Conservation (phyloP, 2,113 vertebrate species). For the Passer montanus region DNA sequence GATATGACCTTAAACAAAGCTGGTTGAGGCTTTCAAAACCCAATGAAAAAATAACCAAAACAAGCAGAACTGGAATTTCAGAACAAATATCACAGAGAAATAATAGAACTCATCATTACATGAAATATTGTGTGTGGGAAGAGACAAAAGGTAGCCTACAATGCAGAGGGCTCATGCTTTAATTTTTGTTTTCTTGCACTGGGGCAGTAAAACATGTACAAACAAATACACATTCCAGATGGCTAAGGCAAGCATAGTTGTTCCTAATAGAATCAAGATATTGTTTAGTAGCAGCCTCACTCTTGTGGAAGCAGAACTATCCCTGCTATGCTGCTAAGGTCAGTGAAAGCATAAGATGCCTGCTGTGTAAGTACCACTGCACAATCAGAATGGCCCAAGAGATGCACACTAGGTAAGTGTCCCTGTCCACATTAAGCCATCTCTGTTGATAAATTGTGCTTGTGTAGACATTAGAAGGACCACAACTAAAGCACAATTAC, state of each 20-base stretch:
- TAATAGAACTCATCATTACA: not conserved
- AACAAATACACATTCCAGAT: slow-evolving; percentile 52
- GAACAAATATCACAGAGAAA: not conserved
- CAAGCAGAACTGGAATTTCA: not conserved
- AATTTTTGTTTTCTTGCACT: slow-evolving; percentile 22
- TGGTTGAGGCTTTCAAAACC: not conserved
- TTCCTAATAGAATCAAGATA: slow-evolving; percentile 5
- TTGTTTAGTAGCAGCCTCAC: not conserved
- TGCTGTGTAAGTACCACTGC: not conserved
- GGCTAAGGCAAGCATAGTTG: not conserved
- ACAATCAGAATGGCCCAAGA: not conserved
- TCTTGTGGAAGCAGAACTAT: not conserved
- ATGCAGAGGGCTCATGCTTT: not conserved
- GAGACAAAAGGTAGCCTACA: not conserved
- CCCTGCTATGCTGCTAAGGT: not conserved
- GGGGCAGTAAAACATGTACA: slow-evolving; percentile 26
- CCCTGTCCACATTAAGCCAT: not conserved
- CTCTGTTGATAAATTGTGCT: not conserved
- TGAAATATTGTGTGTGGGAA: not conserved
- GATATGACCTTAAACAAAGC: not conserved
- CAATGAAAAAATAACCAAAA: not conserved
- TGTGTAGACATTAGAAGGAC: not conserved
- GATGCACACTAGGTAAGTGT: not conserved
- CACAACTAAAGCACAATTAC: not conserved
- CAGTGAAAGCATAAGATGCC: slow-evolving; percentile 1